phyloP scores from a whole-genome alignment of 1,140 invertebrate genomes.

The Meloidogyne hapla region DNA sequence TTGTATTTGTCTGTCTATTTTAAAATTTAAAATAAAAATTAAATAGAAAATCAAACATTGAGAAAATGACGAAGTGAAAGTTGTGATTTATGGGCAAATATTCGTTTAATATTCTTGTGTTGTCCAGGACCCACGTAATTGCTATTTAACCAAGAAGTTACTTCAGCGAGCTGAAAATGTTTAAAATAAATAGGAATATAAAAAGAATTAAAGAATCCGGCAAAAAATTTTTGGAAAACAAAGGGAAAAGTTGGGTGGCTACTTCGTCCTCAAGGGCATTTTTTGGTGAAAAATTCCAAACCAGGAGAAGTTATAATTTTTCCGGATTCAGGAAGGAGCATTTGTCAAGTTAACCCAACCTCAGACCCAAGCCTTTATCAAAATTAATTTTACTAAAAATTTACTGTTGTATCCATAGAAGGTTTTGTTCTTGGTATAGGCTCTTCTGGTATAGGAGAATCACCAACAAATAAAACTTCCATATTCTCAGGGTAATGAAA shows the following conservation, averaged over 20 bases:
- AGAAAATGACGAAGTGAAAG: slow-evolving; percentile 43
- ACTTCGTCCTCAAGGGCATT: no score
- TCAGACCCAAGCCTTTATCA: no score
- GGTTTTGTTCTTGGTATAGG: slow-evolving; percentile 20
- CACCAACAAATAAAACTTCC: slow-evolving; percentile 27
- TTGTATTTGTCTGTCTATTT: slow-evolving; percentile 38
- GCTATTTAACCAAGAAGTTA: slow-evolving; percentile 41
- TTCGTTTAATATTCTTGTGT: slow-evolving; percentile 39
- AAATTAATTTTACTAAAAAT: not conserved
- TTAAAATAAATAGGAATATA: not conserved
- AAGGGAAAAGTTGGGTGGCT: no score
- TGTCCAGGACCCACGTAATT: slow-evolving; percentile 31
- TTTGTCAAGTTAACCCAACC: no score
- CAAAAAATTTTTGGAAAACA: no score
- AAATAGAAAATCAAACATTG: slow-evolving; percentile 12
- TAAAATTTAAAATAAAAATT: not conserved
- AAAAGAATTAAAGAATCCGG: no score
- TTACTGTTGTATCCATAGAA: slow-evolving; percentile 32
- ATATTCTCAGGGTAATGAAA: slow-evolving; percentile 47
- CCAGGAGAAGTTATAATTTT: no score
- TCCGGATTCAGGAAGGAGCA: no score
- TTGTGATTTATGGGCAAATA: slow-evolving; percentile 45
- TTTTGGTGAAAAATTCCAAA: no score
- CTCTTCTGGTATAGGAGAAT: slow-evolving; percentile 34
- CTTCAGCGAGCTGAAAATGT: slow-evolving; percentile 45